Base-by-base conservation (phyloP, 2,797 vertebrate genomes). In the Eulemur coronatus region DNA sequence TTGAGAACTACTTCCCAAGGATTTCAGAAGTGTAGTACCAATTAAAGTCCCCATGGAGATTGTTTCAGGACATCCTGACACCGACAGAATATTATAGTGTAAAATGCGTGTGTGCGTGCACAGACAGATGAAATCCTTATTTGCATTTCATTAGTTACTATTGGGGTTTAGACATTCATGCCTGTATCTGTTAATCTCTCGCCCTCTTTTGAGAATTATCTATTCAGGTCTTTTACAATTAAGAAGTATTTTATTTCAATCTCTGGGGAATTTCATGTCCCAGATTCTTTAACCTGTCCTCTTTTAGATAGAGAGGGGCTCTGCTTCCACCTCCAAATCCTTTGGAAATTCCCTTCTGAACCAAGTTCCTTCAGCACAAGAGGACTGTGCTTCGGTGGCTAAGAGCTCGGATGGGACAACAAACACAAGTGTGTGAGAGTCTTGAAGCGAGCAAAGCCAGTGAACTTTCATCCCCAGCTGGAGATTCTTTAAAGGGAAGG, bases 221-320 rank as follows among this genome's bases (percentile, higher is more conserved):
- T 96, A 41, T 78, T 93, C 57, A 90, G 41, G 20, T 81, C 2
- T n/a, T 95, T 96, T 63, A 86, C 38, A 55, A 70, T 70, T 75
- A 85, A 88, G 50, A 92, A 41, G 48, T 41, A 67, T 93, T 97
- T 81, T 88, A 52, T 96, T 97, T 91, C 73, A 46, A 26, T 91
- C 63, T 89, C 57, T 82, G 50, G 69, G 69, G 78, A 59, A 63
- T 93, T 81, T 69, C 35, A 78, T 52, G 78, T 67, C 59, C 72
- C 57, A 63, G 88, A 94, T 88, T 97, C 85, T 95, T 73, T 59
- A 82, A 84, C 94, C 52, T 94, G 52, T 59, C 52, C 28, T 81
- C 52, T 92, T 96, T 84, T 90, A 18, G 5, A 46, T 88, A 24
- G 70, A 88, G 43, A 48, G 20, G 26, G 24, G 15, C 70, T 91